Evolutionary conservation across 2,113 vertebrate species (phyloP), one percentile per base, ranked within the genome.

Genomic region (Carettochelys insculpta): DNA sequence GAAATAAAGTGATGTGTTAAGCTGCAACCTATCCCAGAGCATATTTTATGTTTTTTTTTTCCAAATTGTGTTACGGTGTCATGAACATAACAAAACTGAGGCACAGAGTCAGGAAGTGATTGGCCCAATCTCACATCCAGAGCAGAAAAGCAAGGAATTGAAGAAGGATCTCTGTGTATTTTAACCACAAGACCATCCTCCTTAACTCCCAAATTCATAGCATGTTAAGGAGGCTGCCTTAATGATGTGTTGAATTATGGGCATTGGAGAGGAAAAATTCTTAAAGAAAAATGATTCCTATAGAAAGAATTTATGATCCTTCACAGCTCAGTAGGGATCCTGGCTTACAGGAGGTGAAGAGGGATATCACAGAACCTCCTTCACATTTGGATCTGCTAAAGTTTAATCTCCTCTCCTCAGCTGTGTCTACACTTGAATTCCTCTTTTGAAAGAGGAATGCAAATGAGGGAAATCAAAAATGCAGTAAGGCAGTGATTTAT

Each of bases 21-120:
- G 61, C 38, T 38, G 17, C 4, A 38, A 38, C 61, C 61, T 68
- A n/a, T 34, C 61, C 20, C n/a, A 68, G n/a, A 38, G 19, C 17
- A 7, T n/a, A 10, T 65, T 65, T 65, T 8, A 20, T 38, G 61
- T 22, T 65, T 65, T 65, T 56, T n/a, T 38, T 22, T 38, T 20
- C 11, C n/a, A 77, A 2, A 1, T 24, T 19, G 1, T 47, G 29
- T 8, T 6, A 3, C 0, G 0, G 10, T 68, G 34, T 6, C 52
- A 22, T 58, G 5, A 58, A 19, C 25, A 8, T 5, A 43, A 56
- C 51, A 45, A 1, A 14, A 41, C 17, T 80, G 53, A 83, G 43
- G 2, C 7, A n/a, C 31, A 50, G 48, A n/a, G 48, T 31, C 17
- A n/a, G 61, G n/a, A 68, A 20, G n/a, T 5, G n/a, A 38, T 10